Base-by-base conservation (phyloP, 1,140 invertebrate species). In the Drosophila pseudoobscura region DNA sequence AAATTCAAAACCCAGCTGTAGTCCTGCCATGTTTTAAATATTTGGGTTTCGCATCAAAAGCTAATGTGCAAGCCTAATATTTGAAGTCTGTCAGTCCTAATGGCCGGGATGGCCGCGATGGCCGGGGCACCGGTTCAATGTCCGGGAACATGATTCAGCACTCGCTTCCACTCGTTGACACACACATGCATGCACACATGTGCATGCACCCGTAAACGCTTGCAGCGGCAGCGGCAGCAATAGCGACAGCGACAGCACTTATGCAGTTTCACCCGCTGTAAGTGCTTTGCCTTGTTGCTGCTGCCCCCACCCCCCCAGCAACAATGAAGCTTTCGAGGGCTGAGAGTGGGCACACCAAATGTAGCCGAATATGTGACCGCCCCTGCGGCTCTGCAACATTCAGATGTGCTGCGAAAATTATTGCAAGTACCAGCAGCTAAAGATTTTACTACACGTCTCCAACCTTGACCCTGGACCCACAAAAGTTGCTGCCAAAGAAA, bases 241-340 rank as follows among this genome's bases (percentile, higher is more conserved):
- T 17, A 24, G 24, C 5, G 39, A 22, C 54, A 52, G 47, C 45
- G 17, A 64, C 68, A 71, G 41, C 29, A 31, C 35, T 66, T 41
- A 17, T 17, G 17, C n/a, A 24, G 46, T 44, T 46, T 49, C 3
- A 15, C 62, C 31, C 50, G 47, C 26, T 68, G 31, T 68, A 69
- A 69, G 65, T 69, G 65, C 62, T 68, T 68, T 69, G 65, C 51
- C 65, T 56, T 68, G 63, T 69, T 68, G 63, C 65, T 68, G 65
- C 65, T 68, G 58, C 20, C 20, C 2, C 20, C 20, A 1, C 20
- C 20, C 2, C 20, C 20, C 20, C 20, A 20, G 20, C 20, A 20
- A 58, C 47, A 35, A 35, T 11, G 9, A 35, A 35, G 8, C 9
- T 8, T 35, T 11, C 31, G 9, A 35, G 31, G 8, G 31, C 31